Evolutionary conservation across 2,888 invertebrate genomes (phyloP), one percentile per base, ranked within the genome.

Genomic region (Ligdia adustata): DNA sequence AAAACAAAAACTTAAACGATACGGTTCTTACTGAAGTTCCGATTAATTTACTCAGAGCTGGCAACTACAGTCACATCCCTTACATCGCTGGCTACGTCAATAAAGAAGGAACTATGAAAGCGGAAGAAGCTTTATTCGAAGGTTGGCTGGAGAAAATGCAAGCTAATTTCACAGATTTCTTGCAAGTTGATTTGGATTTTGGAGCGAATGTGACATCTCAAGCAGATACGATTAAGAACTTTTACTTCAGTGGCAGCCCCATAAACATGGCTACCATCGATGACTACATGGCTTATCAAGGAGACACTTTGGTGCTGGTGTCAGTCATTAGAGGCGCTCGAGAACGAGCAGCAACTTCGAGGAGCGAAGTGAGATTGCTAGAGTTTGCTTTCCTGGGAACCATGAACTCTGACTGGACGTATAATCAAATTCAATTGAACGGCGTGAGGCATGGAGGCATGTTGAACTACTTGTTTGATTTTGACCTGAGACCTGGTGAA

Each of bases 41-140:
- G 1, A 66, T 84, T 9, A 69, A 80, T 35, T 41, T 80, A 15
- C 35, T 90, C 1, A 71, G 60, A 48, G 65, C 72, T 14, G 81
- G 81, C 0, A 80, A 80, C 28, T 88, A 78, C 51, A 68, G 53
- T 7, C 69, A 82, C 1, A 69, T 90, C 12, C 87, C 88, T 0
- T 82, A 80, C 43, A 72, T 90, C 4, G 67, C 76, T 47, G 82
- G 76, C 1, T 86, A 75, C 34, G 80, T 79, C 0, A 74, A 78
- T 15, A 71, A 69, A 44, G 90, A 90, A 73, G 90, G 90, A 1
- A 81, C 88, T 1, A 26, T 86, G 24, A 68, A 82, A 59, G 81
- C 82, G 1, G 52, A 57, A 6, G 64, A 87, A 56, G 84, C 78
- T 3, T 59, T 65, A 2, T 62, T 57, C 16, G 62, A 57, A 6